Percentiles rank a stretch among this genome's conserved stretches.
Evolutionary conservation across 2,888 invertebrate genomes (phyloP).

Genomic region (Himalopsyche kuldschensis): DNA sequence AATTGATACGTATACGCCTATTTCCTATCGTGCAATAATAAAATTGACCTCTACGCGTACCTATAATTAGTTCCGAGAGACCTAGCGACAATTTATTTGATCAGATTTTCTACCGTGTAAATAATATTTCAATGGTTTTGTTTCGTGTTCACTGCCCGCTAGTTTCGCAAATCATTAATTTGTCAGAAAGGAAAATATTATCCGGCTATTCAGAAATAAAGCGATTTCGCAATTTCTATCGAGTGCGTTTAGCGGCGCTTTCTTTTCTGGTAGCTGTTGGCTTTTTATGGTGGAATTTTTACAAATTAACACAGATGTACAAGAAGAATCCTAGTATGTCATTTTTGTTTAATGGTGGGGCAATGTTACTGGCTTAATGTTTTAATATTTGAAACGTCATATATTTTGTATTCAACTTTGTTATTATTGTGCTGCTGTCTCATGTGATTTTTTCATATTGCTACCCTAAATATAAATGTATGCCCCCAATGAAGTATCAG

Average conservation of each 20-base stretch:
- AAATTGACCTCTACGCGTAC: neutral
- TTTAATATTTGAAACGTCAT: no score
- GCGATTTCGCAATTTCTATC: neutral
- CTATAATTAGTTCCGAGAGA: neutral
- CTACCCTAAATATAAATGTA: no score
- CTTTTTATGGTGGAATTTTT: no score
- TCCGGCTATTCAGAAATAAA: neutral
- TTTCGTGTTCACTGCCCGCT: neutral
- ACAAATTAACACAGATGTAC: no score
- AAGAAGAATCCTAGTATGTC: no score
- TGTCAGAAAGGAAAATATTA: neutral
- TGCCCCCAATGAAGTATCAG: no score
- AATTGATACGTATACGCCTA: no score
- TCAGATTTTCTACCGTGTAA: neutral
- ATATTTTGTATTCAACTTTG: no score
- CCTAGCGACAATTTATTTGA: neutral
- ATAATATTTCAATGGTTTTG: neutral
- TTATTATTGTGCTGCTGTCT: no score
- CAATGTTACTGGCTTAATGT: no score
- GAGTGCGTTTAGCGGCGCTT: neutral
- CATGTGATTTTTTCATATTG: no score
- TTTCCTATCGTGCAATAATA: neutral
- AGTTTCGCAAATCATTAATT: neutral
- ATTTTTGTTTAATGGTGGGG: no score
- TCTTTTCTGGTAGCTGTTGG: neutral